Conservation (phyloP, 1,140 invertebrate genomes). For the Carcinoscorpius rotundicauda region DNA sequence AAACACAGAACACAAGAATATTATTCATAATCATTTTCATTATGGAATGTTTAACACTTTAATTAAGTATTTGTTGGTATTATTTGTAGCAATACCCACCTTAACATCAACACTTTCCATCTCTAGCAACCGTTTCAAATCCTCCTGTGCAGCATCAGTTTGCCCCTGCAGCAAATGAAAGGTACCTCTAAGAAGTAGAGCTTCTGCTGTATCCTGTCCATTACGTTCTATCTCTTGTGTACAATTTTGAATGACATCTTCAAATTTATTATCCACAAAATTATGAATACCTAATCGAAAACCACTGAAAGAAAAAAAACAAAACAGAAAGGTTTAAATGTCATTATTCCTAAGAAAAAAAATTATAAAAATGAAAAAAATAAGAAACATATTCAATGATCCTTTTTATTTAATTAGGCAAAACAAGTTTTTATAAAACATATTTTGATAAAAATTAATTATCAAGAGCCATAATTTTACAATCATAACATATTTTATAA, state of each 20-base stretch:
- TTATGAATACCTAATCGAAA: conserved; percentile 51
- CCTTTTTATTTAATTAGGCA: no score
- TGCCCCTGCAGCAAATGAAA: conserved; percentile 64
- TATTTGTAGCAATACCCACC: conserved; percentile 23
- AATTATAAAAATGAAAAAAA: no score
- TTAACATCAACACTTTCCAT: conserved; percentile 28
- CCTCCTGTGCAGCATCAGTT: conserved; percentile 52
- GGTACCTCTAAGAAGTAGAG: conserved; percentile 63
- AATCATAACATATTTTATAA: no score
- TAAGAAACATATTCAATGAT: no score
- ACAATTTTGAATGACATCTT: conserved; percentile 62
- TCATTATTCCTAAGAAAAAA: no score
- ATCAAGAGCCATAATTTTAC: no score
- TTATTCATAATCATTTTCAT: no score
- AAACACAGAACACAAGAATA: no score
- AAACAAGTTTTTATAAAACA: no score
- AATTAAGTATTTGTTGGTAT: no score
- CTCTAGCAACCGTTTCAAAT: conserved; percentile 42
- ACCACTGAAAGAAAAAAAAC: conserved; percentile 32
- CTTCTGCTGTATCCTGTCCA: conserved; percentile 42
- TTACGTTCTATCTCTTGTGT: conserved; percentile 56
- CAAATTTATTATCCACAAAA: conserved; percentile 55
- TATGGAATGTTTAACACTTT: no score
- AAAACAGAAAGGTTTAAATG: not conserved
- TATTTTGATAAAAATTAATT: no score